Conservation (phyloP, 2,797 vertebrate species). For the Aeoliscus strigatus region DNA sequence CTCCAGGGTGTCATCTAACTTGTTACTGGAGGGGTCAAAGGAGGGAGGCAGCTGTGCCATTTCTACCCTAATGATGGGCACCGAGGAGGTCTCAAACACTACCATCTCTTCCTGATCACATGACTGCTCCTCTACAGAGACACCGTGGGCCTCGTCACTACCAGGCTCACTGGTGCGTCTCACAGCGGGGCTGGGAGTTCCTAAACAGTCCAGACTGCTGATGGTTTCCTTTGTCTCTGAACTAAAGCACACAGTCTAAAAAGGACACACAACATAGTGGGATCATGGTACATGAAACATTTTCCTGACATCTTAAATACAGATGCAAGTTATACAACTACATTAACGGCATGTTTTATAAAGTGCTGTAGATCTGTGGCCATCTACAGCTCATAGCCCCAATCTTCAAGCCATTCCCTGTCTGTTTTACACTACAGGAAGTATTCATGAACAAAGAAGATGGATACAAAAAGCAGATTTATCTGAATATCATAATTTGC, state of each 20-base stretch:
- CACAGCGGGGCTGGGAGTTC: conserved; percentile 10
- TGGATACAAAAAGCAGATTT: conserved; percentile 13
- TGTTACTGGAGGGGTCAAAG: conserved; percentile 18
- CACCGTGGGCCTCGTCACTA: conserved; percentile 13
- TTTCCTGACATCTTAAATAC: conserved; percentile 1
- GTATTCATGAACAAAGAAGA: conserved; percentile 4
- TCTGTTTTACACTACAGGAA: not conserved
- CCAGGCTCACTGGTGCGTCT: conserved; percentile 31
- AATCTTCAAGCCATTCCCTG: conserved; percentile 1
- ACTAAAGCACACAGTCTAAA: conserved; percentile 60
- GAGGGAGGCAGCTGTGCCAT: conserved; percentile 38
- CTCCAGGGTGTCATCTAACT: conserved; percentile 43
- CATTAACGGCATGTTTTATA: too few species aligned
- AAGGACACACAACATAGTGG: conserved; percentile 53
- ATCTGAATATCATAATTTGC: conserved; percentile 2
- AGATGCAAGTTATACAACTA: too few species aligned
- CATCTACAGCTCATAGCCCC: too few species aligned
- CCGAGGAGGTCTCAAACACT: conserved; percentile 43
- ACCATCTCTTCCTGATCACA: conserved; percentile 40
- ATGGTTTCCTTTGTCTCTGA: conserved; percentile 53
- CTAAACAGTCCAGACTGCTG: conserved; percentile 39
- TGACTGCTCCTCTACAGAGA: conserved; percentile 39
- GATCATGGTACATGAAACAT: conserved; percentile 5
- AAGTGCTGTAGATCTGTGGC: conserved; percentile 1
- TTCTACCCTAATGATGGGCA: conserved; percentile 58